Base-by-base conservation (phyloP, 2,797 vertebrate species). In the Myotis vivesi region DNA sequence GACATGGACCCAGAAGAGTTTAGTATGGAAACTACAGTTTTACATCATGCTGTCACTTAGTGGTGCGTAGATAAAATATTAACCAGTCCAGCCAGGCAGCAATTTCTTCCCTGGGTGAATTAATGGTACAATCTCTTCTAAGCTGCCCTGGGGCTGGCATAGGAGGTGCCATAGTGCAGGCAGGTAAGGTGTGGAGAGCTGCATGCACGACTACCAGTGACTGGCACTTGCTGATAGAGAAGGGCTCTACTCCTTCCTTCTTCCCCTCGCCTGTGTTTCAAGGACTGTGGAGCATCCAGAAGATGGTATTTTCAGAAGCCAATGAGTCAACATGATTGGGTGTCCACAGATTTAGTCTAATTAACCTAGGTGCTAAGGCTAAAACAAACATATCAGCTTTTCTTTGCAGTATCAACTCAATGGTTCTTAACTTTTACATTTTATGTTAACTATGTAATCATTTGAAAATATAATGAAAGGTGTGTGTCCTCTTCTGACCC, bases 11-110 rank as follows among this genome's bases (percentile, higher is more conserved):
- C 44, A 71, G 68, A 79, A 86, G 68, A 88, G 69, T 69, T 25
- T 57, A 64, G 12, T 20, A 33, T 82, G 82, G 76, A 89, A 94
- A 96, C 25, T 49, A 71, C 28, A 89, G 64, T 80, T 89, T 94
- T 79, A 79, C 62, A 36, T 95, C 76, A 75, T 57, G 17, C 49
- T 94, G 5, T 76, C 23, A 28, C 51, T 80, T 81, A 72, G 19
- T 15, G 25, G 33, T 66, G 2, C 51, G 44, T 19, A 71, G 33
- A 36, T 66, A 75, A 79, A 79, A 53, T 1, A 57, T 28, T 53
- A 36, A 55, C 23, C 5, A 22, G 15, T 25, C 9, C 38, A 76
- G 23, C 22, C 8, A 79, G 30, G 23, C 23, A 62, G 25, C n/a
- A 13, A 3, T 59, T 62, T 81, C 10, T 15, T 83, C 16, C 25